These are phyloP conservation scores for Hirundo rustica DNA, from an alignment of 2,797 vertebrate species.

Conservation along the genomic window DNA sequence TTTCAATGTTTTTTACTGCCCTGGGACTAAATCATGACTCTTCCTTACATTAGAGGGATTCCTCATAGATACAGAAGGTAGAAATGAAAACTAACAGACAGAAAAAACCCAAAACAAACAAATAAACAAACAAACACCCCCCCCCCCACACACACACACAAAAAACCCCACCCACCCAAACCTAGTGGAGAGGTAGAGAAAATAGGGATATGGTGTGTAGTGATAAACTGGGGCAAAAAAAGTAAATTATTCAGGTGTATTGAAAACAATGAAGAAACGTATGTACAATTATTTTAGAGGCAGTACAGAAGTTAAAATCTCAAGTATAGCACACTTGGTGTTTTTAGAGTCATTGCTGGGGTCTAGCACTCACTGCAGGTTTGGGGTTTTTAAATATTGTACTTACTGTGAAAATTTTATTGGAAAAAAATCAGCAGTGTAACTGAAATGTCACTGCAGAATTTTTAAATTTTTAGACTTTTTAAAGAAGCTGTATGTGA, in stretches of 20 bases:
- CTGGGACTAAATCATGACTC: background rate
- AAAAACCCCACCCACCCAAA: background rate
- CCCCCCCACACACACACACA: no score
- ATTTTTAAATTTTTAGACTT: background rate
- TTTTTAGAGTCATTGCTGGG: background rate
- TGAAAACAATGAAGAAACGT: background rate
- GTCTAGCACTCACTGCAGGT: background rate
- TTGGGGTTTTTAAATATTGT: background rate
- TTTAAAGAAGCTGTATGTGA: background rate
- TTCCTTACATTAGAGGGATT: background rate
- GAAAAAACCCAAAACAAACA: background rate
- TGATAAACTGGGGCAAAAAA: background rate
- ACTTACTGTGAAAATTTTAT: background rate
- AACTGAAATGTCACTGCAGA: background rate
- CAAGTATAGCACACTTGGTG: rapidly evolving
- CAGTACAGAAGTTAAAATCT: background rate
- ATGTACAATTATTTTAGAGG: background rate
- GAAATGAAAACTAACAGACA: background rate
- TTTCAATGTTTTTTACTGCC: background rate
- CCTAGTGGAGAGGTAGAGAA: background rate
- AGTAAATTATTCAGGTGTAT: background rate
- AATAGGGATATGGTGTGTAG: background rate
- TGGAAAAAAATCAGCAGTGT: background rate
- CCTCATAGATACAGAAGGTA: background rate
- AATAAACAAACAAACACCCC: background rate